Evolutionary conservation across 2,797 vertebrate species (phyloP).

Genomic region (Malacoctenus gilli): DNA sequence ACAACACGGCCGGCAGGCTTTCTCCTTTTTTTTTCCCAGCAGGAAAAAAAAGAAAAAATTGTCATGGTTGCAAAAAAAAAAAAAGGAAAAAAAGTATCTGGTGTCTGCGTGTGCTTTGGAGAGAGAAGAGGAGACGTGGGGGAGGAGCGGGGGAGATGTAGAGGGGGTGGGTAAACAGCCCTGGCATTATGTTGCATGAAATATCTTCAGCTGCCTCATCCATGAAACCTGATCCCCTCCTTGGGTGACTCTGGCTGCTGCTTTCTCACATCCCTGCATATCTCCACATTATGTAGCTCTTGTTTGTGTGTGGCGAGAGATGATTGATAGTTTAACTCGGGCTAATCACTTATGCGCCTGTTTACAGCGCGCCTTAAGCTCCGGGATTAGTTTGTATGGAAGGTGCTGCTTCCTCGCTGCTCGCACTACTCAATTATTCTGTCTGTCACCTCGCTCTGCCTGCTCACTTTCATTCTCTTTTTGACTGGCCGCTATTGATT

Average conservation of each 20-base stretch:
- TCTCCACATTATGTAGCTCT: slow-evolving; percentile 41
- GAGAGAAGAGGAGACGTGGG: slow-evolving; percentile 48
- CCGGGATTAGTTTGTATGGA: slow-evolving; percentile 57
- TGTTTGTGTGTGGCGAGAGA: slow-evolving; percentile 48
- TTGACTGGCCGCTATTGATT: slow-evolving; percentile 41
- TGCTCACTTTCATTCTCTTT: slow-evolving; percentile 33
- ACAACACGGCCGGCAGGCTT: slow-evolving; percentile 73
- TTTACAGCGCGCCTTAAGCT: slow-evolving; percentile 52
- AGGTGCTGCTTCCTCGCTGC: slow-evolving; percentile 38
- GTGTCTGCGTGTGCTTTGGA: slow-evolving; percentile 64
- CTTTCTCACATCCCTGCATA: slow-evolving; percentile 65
- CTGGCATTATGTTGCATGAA: slow-evolving; percentile 77
- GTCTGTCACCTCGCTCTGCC: slow-evolving; percentile 49
- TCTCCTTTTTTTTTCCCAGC: slow-evolving; percentile 26
- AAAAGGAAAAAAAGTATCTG: slow-evolving; percentile 44
- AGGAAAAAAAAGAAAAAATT: slow-evolving; percentile 43
- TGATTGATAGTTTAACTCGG: slow-evolving; percentile 67
- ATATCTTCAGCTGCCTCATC: slow-evolving; percentile 81
- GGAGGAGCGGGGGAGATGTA: slow-evolving; percentile 31
- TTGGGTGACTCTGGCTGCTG: slow-evolving; percentile 64
- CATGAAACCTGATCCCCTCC: slow-evolving; percentile 74
- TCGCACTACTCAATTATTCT: slow-evolving; percentile 51
- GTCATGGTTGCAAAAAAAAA: slow-evolving; percentile 57
- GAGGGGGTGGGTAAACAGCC: slow-evolving; percentile 45
- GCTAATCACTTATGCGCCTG: slow-evolving; percentile 62